phyloP scores from a whole-genome alignment of 2,113 vertebrate genomes.

The Myodes glareolus region DNA sequence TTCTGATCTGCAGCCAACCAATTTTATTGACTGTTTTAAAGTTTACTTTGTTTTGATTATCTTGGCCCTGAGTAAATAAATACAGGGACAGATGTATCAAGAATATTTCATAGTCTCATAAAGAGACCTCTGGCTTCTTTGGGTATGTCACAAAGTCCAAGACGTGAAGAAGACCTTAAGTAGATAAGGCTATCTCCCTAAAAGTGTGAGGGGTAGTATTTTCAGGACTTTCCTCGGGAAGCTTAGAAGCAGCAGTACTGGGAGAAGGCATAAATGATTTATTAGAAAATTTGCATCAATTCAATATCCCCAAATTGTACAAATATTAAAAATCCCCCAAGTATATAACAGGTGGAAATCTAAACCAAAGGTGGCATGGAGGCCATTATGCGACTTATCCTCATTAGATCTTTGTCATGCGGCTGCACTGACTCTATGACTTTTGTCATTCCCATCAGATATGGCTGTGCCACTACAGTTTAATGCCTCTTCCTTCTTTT shows the following conservation, averaged over 20 bases:
- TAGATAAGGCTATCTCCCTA: neutral
- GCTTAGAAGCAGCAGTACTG: neutral
- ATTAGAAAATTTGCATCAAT: neutral
- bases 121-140: neutral
- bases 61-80: too few species aligned
- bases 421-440: neutral
- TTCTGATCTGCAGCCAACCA: too few species aligned
- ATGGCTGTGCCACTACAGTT: neutral
- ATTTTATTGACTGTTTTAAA: too few species aligned
- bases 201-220: neutral
- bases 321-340: neutral
- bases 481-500: neutral
- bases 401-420: neutral
- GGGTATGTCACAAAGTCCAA: neutral
- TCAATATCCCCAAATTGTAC: neutral
- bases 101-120: too few species aligned
- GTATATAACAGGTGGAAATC: neutral
- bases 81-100: too few species aligned
- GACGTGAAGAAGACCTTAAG: neutral
- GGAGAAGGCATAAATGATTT: neutral
- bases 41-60: too few species aligned
- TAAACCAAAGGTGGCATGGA: neutral
- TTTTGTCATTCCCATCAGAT: neutral
- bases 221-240: neutral
- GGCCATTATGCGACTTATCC: fast-evolving